phyloP scores from a whole-genome alignment of 37 sponge, comb jelly and placozoan species.

The Spongia lamella region DNA sequence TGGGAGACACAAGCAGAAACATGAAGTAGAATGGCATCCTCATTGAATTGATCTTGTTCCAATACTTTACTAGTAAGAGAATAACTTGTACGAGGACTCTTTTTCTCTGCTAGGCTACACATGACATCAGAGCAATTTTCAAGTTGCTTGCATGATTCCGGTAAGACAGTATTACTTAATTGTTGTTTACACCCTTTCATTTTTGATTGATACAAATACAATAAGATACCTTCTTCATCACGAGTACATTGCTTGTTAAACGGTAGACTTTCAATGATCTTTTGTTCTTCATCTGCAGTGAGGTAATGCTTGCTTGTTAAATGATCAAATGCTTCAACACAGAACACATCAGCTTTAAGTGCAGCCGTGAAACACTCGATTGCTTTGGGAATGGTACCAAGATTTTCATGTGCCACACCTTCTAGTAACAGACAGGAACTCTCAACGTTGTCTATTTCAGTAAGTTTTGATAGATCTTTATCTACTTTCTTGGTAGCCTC shows the following conservation, averaged over 20 bases:
- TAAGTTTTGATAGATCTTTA: neutral
- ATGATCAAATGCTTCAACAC: constrained; percentile 68
- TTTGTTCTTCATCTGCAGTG: constrained; percentile 41
- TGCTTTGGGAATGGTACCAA: constrained; percentile 59
- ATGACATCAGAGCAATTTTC: constrained; percentile 40
- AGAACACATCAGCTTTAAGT: constrained; percentile 48
- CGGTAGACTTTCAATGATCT: constrained; percentile 26
- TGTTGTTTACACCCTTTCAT: too few relatives aligned
- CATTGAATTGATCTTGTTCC: constrained; percentile 68
- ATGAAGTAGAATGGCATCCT: constrained; percentile 43
- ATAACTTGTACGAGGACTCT: constrained; percentile 53
- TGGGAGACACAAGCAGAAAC: constrained; percentile 53
- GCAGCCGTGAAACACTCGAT: constrained; percentile 39
- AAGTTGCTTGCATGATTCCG: constrained; percentile 4
- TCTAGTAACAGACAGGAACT: constrained; percentile 38
- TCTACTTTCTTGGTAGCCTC: neutral
- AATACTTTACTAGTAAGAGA: constrained; percentile 56
- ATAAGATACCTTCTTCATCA: constrained; percentile 37
- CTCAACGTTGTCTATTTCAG: constrained; percentile 32
- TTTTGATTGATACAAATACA: too few relatives aligned
- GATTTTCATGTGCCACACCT: constrained; percentile 48
- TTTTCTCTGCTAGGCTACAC: constrained; percentile 26
- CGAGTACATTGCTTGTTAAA: constrained; percentile 54
- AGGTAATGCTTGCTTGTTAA: constrained; percentile 43
- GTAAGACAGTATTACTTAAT: neutral